phyloP scores from a whole-genome alignment of 2,888 invertebrate species.

The Cloeon dipterum region DNA sequence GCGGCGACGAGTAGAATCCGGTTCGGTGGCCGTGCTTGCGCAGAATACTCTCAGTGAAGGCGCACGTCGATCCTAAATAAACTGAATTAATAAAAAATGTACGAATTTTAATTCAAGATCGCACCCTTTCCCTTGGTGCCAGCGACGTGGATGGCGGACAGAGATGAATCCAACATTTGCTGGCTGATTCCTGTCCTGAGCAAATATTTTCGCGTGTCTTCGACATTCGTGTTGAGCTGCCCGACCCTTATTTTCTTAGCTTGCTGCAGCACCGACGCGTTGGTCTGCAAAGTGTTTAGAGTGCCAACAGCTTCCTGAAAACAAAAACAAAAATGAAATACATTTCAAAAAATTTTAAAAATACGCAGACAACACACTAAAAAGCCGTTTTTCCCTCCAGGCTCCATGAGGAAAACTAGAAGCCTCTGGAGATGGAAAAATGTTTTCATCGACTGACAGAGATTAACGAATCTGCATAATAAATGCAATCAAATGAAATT shows the following conservation, averaged over 20 bases:
- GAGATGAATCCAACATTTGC: conserved; percentile 35
- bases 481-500: too few species aligned
- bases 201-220: conserved; percentile 24
- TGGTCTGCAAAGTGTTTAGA: conserved; percentile 49
- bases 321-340: too few species aligned
- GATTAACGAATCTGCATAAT: too few species aligned
- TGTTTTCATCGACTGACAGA: too few species aligned
- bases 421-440: too few species aligned
- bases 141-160: conserved; percentile 81
- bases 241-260: conserved; percentile 10
- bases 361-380: too few species aligned
- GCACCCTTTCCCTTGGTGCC: conserved; percentile 95
- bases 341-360: too few species aligned
- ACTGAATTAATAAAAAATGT: conserved; percentile 11
- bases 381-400: too few species aligned
- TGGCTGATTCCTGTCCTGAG: conserved; percentile 32
- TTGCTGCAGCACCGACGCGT: conserved; percentile 33
- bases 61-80: conserved; percentile 57
- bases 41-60: conserved; percentile 74
- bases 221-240: conserved; percentile 10
- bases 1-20: conserved; percentile 92
- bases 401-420: too few species aligned
- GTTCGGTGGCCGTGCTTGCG: conserved; percentile 47
- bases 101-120: too few species aligned
- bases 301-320: conserved; percentile 41